These are phyloP conservation scores for Cataglyphis livida DNA, from an alignment of 2,888 invertebrate species.

Conservation along the genomic window DNA sequence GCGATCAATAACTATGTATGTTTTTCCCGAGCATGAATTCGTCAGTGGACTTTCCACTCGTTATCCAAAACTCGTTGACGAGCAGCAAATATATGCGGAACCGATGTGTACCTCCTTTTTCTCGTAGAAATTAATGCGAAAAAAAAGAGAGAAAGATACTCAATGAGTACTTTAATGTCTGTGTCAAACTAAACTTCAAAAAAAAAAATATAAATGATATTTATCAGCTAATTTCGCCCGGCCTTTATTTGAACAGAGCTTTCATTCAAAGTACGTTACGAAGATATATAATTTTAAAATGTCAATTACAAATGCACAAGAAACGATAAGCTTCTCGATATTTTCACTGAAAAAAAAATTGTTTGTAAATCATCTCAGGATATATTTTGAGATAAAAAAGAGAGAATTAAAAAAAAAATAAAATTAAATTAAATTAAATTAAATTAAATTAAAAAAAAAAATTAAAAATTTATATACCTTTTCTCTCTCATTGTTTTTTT, in stretches of 20 bases:
- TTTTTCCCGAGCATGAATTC: slow-evolving; percentile 30
- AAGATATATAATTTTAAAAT: background rate
- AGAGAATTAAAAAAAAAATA: background rate
- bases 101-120: background rate
- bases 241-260: background rate
- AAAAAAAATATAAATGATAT: background rate
- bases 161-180: background rate
- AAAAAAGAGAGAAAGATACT: background rate
- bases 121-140: background rate
- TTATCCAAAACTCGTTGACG: background rate
- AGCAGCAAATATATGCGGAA: background rate
- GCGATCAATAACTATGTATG: background rate
- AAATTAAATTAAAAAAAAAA: background rate
- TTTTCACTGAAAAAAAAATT: background rate
- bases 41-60: slow-evolving; percentile 39
- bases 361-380: background rate
- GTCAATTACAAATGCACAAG: background rate
- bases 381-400: background rate
- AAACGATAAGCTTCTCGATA: background rate
- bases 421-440: too few relatives aligned
- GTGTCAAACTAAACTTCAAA: background rate
- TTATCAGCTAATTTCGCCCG: background rate
- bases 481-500: background rate
- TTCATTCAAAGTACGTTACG: background rate
- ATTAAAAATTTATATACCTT: background rate